These are phyloP conservation scores for Gallirallus australis DNA, from an alignment of 2,797 vertebrate genomes.

Conservation along the genomic window DNA sequence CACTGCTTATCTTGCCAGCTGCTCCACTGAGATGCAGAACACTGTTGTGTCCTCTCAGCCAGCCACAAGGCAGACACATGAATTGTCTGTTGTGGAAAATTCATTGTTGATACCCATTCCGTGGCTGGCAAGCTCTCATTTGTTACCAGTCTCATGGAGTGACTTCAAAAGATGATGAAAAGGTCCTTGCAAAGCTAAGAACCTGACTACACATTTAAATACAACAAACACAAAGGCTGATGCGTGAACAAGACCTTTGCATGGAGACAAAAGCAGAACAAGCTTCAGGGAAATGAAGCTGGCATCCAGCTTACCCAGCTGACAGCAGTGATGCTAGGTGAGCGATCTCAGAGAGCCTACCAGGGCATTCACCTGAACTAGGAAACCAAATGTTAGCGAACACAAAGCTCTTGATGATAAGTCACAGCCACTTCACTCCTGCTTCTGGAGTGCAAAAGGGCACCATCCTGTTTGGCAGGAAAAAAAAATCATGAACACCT, in stretches of 20 bases:
- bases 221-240: constrained; percentile 30
- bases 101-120: neutral
- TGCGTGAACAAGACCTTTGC: constrained; percentile 25
- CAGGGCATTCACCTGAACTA: neutral
- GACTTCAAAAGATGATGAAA: constrained; percentile 49
- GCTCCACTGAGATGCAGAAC: constrained; percentile 45
- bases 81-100: constrained; percentile 33
- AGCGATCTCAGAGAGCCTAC: neutral
- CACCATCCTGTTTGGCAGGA: neutral
- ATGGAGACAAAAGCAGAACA: constrained; percentile 16
- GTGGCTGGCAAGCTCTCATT: neutral
- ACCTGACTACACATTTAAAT: constrained; percentile 22
- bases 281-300: neutral
- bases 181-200: neutral
- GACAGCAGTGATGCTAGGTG: neutral
- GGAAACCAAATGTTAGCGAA: neutral
- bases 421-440: neutral
- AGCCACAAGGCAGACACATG: neutral
- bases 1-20: constrained; percentile 42
- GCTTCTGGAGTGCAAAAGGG: neutral
- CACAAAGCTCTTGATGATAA: neutral
- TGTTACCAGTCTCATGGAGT: neutral
- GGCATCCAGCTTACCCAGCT: neutral
- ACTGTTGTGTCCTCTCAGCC: constrained; percentile 11
- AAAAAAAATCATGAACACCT: neutral